These are phyloP conservation scores for Tiaroga cobitis DNA, from an alignment of 2,797 vertebrate genomes.

Conservation along the genomic window DNA sequence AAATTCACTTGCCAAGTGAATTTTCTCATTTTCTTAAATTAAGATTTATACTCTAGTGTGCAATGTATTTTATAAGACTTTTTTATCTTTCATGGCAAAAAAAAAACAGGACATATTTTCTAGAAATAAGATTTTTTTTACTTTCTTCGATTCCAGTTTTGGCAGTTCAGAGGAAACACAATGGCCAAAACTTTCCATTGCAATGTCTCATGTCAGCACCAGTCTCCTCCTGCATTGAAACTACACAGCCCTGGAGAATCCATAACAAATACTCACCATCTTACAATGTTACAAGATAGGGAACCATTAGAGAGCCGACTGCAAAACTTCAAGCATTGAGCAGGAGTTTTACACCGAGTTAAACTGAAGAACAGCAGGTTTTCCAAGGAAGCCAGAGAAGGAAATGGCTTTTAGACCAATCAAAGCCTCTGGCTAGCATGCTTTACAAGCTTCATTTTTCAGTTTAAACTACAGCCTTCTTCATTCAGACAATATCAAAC, in stretches of 20 bases:
- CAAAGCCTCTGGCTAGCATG: background rate
- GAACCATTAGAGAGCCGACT: conserved; percentile 68
- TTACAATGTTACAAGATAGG: conserved; percentile 55
- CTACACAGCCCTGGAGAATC: background rate
- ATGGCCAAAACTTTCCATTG: background rate
- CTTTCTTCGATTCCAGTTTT: too few species aligned
- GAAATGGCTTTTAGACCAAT: background rate
- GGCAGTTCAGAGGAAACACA: background rate
- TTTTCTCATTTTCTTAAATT: too few species aligned
- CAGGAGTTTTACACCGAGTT: background rate
- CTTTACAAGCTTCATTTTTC: background rate
- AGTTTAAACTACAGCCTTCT: background rate
- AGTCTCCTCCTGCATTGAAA: background rate
- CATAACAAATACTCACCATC: conserved; percentile 10
- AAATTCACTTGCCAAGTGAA: too few species aligned
- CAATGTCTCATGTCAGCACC: background rate
- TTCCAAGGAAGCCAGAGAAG: background rate
- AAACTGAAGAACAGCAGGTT: background rate
- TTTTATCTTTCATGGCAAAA: too few species aligned
- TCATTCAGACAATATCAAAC: background rate
- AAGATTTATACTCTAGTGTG: too few species aligned
- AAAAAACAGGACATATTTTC: too few species aligned
- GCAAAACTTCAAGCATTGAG: conserved; percentile 64
- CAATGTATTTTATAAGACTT: too few species aligned
- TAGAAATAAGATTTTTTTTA: too few species aligned